Evolutionary conservation across 2,797 vertebrate genomes (phyloP), one percentile per base, ranked within the genome.

Genomic region (Steatocranus sp.): DNA sequence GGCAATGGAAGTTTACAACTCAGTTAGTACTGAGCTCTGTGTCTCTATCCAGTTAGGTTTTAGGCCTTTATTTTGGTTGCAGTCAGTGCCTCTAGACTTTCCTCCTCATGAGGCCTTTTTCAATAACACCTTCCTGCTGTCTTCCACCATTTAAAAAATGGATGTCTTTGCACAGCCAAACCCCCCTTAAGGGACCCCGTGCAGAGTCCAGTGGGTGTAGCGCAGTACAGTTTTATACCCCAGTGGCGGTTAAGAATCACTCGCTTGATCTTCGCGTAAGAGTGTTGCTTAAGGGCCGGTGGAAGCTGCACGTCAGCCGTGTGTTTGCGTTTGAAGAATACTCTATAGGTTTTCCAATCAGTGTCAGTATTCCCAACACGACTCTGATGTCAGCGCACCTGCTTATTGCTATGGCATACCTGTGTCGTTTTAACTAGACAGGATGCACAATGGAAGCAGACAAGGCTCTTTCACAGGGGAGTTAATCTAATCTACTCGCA

Each of bases 391-490:
- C 92, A 90, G 92, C 79, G 34, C 91, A 87, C 89, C 93, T 92
- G 91, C 92, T 93, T 90, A 93, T 90, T 88, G 87, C 91, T 20
- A 10, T 5, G 74, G 88, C 89, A 8, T 91, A 93, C 93, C 93
- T 91, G 92, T 76, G 86, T 89, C 81, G 79, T 89, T 89, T 92
- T 91, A 94, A 94, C 90, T 50, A 94, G 93, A 93, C 94, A 92
- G 91, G 90, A 92, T 85, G 92, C 93, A 82, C 90, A 91, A 94
- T 93, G 92, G 86, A 87, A 91, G 90, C 86, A 91, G 94, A 94
- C 93, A 94, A 93, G 92, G 86, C 92, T 93, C 91, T 83, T 93
- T 94, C 93, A 92, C 90, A 89, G 90, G 93, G 94, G 93, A 94
- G 89, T 91, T 93, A 92, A 94, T 95, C 93, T 94, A 94, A 95